Percentiles rank a stretch among this genome's conserved stretches.
phyloP scores from a whole-genome alignment of 2,113 vertebrate genomes.

The Sialia sialis region DNA sequence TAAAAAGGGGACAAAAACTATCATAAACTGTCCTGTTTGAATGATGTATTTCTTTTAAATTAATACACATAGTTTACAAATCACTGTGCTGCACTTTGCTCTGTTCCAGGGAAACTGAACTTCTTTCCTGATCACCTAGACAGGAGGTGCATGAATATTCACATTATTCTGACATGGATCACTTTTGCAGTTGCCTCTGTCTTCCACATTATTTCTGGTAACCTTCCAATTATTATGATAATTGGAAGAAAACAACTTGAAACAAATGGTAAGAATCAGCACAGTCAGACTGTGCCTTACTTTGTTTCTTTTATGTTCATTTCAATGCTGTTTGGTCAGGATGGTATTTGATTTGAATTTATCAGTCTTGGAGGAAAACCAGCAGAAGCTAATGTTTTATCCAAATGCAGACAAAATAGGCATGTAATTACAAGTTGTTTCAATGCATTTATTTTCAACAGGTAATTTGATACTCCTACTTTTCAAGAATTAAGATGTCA shows the following conservation, averaged over 20 bases:
- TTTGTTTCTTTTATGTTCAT: conserved; percentile 26
- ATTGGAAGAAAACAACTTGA: conserved; percentile 29
- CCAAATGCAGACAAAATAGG: conserved; percentile 51
- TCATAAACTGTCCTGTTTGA: conserved; percentile 38
- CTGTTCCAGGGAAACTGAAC: not conserved
- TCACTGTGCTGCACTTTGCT: conserved; percentile 8
- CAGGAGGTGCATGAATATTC: not conserved
- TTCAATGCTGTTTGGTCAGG: not conserved
- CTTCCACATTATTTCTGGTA: conserved; percentile 5
- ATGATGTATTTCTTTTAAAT: conserved; percentile 22
- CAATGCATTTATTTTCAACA: conserved; percentile 63
- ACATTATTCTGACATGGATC: conserved; percentile 13
- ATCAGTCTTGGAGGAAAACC: conserved; percentile 47
- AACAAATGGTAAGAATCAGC: conserved; percentile 30
- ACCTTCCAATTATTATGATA: conserved; percentile 47
- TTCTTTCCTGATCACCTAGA: not conserved
- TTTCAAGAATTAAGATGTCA: conserved; percentile 70
- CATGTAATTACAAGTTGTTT: conserved; percentile 68
- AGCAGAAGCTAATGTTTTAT: conserved; percentile 50
- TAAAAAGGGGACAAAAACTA: not conserved
- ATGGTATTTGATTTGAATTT: conserved; percentile 23
- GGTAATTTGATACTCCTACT: conserved; percentile 61
- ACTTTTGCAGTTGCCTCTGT: not conserved
- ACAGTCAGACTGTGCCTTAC: not conserved
- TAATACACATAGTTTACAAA: conserved; percentile 48